Conservation (phyloP, 2,113 vertebrate genomes). For the Entomyzon cyanotis region DNA sequence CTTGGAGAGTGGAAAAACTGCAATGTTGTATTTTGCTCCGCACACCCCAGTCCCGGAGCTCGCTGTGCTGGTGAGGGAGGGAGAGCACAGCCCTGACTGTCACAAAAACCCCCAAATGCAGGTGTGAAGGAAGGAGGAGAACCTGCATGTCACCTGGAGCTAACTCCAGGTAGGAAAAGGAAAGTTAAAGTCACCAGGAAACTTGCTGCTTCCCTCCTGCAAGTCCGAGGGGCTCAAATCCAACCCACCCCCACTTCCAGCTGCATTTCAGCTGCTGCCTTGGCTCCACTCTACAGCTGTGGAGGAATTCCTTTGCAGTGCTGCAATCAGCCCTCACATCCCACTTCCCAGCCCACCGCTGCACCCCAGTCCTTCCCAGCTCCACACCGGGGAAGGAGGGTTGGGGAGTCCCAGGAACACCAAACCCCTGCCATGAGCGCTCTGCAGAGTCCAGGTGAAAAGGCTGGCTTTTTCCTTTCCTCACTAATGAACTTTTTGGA, state of each 20-base stretch:
- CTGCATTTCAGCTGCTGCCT: constrained; percentile 27
- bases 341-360: fast-evolving
- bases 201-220: not conserved
- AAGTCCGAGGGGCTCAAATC: not conserved
- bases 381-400: not conserved
- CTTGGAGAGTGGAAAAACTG: not conserved
- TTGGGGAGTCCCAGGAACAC: too few species aligned
- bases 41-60: fast-evolving
- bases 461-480: fast-evolving
- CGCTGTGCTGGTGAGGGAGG: not conserved
- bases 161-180: fast-evolving
- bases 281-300: not conserved
- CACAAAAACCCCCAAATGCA: not conserved
- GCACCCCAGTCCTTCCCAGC: not conserved
- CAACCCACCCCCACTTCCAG: not conserved
- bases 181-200: not conserved
- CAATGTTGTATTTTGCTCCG: fast-evolving
- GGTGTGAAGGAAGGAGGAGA: not conserved
- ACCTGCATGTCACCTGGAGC: fast-evolving
- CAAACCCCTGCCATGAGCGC: fast-evolving
- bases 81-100: fast-evolving
- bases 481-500: fast-evolving
- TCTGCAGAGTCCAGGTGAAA: fast-evolving
- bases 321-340: not conserved
- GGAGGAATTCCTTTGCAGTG: not conserved